Evolutionary conservation across 1,140 invertebrate genomes (phyloP), one percentile per base, ranked within the genome.

Genomic region (Heliconius congener): DNA sequence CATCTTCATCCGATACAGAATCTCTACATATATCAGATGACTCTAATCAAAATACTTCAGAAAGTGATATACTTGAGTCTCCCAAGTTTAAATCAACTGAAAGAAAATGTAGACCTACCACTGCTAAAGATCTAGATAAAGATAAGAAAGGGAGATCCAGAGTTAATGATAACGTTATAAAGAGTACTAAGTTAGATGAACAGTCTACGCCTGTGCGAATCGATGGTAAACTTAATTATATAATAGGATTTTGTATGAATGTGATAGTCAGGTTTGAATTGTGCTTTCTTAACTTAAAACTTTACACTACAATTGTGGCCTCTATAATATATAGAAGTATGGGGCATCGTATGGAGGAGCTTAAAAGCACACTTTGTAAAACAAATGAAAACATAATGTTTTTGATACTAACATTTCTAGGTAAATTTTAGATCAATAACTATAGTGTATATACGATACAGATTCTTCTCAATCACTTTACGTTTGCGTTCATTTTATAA

Each of bases 1-100:
- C 85, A 11, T 90, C 89, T 46, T 90, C 88, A 9, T 84, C 81
- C 30, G 88, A 91, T 55, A 90, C 89, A 1, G 86, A 87, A 34
- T 90, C 88, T 3, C 85, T 88, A 66, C 78, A 87, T n/a, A 86
- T 87, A 80, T 80, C 77, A 8, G 88, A 83, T 78, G 88, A 88
- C 72, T 74, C 81, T 16, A 80, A 84, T 11, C 74, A 80, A 37
- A 77, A 70, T 39, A 81, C 78, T 50, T 84, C 85, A 34, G 85
- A 85, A 73, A 78, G 42, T 37, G 86, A 89, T 30, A 83, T 83
- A 37, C 42, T 75, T 16, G 75, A 81, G 66, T 71, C 78, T 72
- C 71, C 73, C 46, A 80, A 76, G 50, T 75, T 72, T 72, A 76
- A 55, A 78, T 66, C 23, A 42, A 74, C 74, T 18, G 39, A 76